Evolutionary conservation across 1,140 invertebrate genomes (phyloP).

Genomic region (Heliothis virescens): DNA sequence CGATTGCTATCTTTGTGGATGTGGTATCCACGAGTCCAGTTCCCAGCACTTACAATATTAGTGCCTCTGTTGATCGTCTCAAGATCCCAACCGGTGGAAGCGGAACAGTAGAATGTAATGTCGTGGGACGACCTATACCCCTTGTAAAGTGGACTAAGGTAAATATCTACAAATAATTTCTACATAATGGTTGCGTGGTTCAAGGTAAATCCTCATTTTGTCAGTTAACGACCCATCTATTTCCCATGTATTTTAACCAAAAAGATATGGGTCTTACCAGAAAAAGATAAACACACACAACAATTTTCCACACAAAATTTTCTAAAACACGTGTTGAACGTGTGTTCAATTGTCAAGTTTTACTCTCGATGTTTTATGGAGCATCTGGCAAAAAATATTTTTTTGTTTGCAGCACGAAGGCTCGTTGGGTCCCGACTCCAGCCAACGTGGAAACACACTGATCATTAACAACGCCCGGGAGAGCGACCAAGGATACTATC

Average conservation of each 20-base stretch:
- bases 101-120: slow-evolving; percentile 92
- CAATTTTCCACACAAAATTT: no score
- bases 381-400: no score
- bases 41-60: slow-evolving; percentile 84
- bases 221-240: background rate
- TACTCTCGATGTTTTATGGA: no score
- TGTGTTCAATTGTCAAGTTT: no score
- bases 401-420: slow-evolving; percentile 60
- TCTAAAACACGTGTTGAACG: no score
- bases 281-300: no score
- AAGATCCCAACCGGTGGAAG: slow-evolving; percentile 92
- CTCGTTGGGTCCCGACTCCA: slow-evolving; percentile 87
- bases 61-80: slow-evolving; percentile 89
- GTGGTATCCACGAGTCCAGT: slow-evolving; percentile 61
- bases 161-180: slow-evolving; percentile 56
- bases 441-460: slow-evolving; percentile 90
- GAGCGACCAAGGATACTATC: slow-evolving; percentile 92
- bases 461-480: slow-evolving; percentile 90
- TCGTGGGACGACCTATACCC: slow-evolving; percentile 89
- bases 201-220: background rate
- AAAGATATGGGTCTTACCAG: no score
- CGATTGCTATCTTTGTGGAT: slow-evolving; percentile 61
- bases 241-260: no score
- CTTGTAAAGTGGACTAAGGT: slow-evolving; percentile 93
- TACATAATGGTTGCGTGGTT: background rate